Percentiles rank a stretch among this genome's conserved stretches.
Conservation (phyloP, 2,113 vertebrate species). For the Ochotona princeps region DNA sequence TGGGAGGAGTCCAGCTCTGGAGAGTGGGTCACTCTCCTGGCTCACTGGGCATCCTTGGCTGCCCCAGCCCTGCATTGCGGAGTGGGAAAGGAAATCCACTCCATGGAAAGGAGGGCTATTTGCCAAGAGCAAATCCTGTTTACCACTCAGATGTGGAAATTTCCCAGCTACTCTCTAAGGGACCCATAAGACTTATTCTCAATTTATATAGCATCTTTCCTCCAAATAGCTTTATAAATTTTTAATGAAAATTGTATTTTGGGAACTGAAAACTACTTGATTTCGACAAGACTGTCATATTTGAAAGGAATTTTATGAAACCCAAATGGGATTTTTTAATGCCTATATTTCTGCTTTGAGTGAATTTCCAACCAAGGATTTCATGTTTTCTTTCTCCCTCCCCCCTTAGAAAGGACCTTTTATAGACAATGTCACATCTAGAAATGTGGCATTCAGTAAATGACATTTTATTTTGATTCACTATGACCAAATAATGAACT, state of each 20-base stretch:
- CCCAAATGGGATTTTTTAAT: slow-evolving; percentile 74
- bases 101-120: background rate
- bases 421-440: slow-evolving; percentile 65
- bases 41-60: background rate
- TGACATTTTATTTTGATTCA: slow-evolving; percentile 81
- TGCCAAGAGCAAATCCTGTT: background rate
- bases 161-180: slow-evolving; percentile 57
- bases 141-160: slow-evolving; percentile 57
- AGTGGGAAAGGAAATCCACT: background rate
- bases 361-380: slow-evolving; percentile 55
- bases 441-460: slow-evolving; percentile 70
- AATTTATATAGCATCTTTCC: slow-evolving; percentile 73
- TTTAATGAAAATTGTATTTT: slow-evolving; percentile 80
- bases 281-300: slow-evolving; percentile 72
- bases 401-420: slow-evolving; percentile 38
- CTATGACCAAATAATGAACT: slow-evolving; percentile 82
- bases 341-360: slow-evolving; percentile 66
- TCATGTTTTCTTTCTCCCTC: slow-evolving; percentile 46
- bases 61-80: background rate
- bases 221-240: slow-evolving; percentile 78
- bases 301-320: slow-evolving; percentile 77
- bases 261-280: slow-evolving; percentile 70
- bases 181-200: slow-evolving; percentile 62
- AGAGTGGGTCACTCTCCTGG: background rate
- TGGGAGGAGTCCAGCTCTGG: background rate